A percentile compares a stretch with the other conserved stretches of the same genome.
Conservation (phyloP, 1,140 invertebrate genomes). For the Saccostrea cuccullata region DNA sequence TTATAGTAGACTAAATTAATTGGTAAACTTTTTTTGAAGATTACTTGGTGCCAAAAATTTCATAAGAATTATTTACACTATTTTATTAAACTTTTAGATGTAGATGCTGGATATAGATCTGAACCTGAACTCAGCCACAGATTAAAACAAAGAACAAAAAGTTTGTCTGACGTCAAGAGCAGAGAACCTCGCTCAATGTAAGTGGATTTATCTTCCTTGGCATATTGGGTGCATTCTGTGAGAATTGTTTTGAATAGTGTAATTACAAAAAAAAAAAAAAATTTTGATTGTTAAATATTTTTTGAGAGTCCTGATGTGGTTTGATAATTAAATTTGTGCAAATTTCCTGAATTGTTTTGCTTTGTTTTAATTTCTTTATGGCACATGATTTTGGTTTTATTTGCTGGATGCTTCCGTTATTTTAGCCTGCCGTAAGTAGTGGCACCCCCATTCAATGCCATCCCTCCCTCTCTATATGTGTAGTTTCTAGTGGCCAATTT, state of each 20-base stretch:
- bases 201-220: constrained; percentile 40
- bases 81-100: constrained; percentile 45
- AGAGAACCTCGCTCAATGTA: constrained; percentile 58
- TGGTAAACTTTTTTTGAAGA: no score
- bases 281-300: background rate
- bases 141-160: constrained; percentile 62
- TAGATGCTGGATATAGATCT: constrained; percentile 71
- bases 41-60: no score
- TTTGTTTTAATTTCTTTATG: constrained; percentile 27
- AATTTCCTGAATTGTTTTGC: constrained; percentile 15
- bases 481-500: background rate
- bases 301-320: background rate
- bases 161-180: constrained; percentile 55
- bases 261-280: background rate
- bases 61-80: background rate
- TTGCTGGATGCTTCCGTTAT: constrained; percentile 12
- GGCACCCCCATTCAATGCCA: background rate
- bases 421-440: constrained; percentile 35
- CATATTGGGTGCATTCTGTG: background rate
- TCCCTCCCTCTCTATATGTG: background rate
- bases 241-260: background rate
- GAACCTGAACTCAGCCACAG: constrained; percentile 69
- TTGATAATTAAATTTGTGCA: background rate
- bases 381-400: constrained; percentile 22
- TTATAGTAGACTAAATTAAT: no score